Conservation (phyloP, 1,140 invertebrate genomes). For the Drosophila miranda region DNA sequence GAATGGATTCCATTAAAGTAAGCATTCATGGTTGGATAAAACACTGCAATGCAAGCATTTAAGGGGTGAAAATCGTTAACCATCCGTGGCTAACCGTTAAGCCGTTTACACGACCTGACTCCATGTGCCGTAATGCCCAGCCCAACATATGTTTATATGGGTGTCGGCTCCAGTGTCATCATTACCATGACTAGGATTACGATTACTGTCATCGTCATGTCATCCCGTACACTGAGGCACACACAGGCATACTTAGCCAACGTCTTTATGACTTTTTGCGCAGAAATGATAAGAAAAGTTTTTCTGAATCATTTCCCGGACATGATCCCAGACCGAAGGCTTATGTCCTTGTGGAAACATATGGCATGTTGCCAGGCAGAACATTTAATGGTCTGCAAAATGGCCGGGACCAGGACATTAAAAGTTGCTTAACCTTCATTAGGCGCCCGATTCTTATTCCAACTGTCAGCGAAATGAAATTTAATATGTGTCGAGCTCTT, state of each 20-base stretch:
- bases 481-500: slow-evolving; percentile 67
- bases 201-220: slow-evolving; percentile 65
- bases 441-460: slow-evolving; percentile 53
- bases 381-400: slow-evolving; percentile 80
- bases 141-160: slow-evolving; percentile 55
- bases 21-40: neutral
- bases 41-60: neutral
- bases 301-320: slow-evolving; percentile 27
- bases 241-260: slow-evolving; percentile 17
- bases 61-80: slow-evolving; percentile 28
- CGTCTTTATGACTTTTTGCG: slow-evolving; percentile 73
- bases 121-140: neutral
- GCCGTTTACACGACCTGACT: slow-evolving; percentile 15
- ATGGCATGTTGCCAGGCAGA: slow-evolving; percentile 79
- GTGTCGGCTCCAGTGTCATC: slow-evolving; percentile 58
- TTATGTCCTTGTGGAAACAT: slow-evolving; percentile 70
- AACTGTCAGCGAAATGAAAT: slow-evolving; percentile 66
- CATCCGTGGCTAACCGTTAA: slow-evolving; percentile 8
- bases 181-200: slow-evolving; percentile 67
- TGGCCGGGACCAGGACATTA: slow-evolving; percentile 62
- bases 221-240: slow-evolving; percentile 37
- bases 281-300: slow-evolving; percentile 75
- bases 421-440: slow-evolving; percentile 81
- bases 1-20: too few species aligned
- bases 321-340: slow-evolving; percentile 21